A percentile compares a stretch with the other conserved stretches of the same genome.
Conservation (phyloP, 2,888 invertebrate genomes). For the Trachelus stipa region DNA sequence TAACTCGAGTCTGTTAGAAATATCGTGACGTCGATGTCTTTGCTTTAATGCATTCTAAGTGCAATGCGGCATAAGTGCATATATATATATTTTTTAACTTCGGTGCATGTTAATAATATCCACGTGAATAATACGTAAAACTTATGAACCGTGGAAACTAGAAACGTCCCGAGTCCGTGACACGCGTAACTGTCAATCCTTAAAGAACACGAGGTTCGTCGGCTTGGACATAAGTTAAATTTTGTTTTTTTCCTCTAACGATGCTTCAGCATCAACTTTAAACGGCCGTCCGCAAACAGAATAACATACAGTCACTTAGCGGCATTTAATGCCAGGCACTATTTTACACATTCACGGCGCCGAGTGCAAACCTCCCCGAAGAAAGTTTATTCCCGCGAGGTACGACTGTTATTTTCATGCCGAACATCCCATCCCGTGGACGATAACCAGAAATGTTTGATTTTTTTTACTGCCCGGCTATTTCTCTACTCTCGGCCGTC, state of each 20-base stretch:
- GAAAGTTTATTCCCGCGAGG: conserved; percentile 3
- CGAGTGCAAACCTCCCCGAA: neutral
- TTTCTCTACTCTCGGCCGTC: neutral
- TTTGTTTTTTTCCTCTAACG: neutral
- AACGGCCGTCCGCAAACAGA: conserved; percentile 36
- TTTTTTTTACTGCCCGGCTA: conserved; percentile 33
- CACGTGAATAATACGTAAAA: neutral
- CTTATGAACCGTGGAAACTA: neutral
- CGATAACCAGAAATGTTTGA: conserved; percentile 51
- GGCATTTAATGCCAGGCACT: conserved; percentile 33
- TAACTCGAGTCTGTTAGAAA: neutral
- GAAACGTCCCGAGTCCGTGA: neutral
- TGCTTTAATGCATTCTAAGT: neutral
- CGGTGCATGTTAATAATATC: neutral
- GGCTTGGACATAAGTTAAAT: neutral
- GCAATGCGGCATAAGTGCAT: neutral
- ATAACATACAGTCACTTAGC: conserved; percentile 42
- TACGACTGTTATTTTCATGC: conserved; percentile 34
- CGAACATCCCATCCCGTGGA: conserved; percentile 37
- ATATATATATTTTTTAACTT: neutral
- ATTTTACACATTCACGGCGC: conserved; percentile 28
- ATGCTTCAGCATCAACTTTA: conserved; percentile 16
- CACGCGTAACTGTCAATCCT: neutral
- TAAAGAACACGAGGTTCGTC: neutral
- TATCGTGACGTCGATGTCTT: neutral